These are phyloP conservation scores for Antheraea pernyi DNA, from an alignment of 1,140 invertebrate genomes.

Conservation along the genomic window DNA sequence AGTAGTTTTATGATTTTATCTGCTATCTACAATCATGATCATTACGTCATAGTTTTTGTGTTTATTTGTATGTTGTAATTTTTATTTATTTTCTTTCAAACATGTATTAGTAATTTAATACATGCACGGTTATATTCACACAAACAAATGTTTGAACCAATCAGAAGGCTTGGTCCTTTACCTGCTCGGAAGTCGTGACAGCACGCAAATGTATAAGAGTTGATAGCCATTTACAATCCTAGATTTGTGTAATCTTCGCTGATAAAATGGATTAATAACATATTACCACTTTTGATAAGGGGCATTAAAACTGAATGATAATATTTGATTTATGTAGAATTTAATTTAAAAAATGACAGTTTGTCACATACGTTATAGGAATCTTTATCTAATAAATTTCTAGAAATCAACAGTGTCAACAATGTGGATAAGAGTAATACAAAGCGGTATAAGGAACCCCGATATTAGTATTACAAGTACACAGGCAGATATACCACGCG, in stretches of 20 bases:
- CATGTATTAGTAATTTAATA: background rate
- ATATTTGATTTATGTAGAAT: slow-evolving; percentile 72
- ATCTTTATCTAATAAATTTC: background rate
- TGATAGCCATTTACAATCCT: slow-evolving; percentile 47
- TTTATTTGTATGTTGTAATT: background rate
- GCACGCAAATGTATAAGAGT: background rate
- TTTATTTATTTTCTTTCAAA: background rate
- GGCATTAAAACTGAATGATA: slow-evolving; percentile 68
- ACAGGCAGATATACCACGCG: too few relatives aligned
- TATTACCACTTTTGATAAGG: slow-evolving; percentile 59
- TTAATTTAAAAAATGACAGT: slow-evolving; percentile 13
- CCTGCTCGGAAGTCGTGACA: background rate
- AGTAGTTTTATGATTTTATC: too few relatives aligned
- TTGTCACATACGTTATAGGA: background rate
- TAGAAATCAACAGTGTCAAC: too few relatives aligned
- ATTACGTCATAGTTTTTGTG: too few relatives aligned
- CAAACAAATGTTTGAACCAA: background rate
- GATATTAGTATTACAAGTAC: too few relatives aligned
- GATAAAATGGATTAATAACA: slow-evolving; percentile 60
- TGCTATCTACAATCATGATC: too few relatives aligned
- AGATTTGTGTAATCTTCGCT: slow-evolving; percentile 53
- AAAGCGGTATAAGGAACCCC: too few relatives aligned
- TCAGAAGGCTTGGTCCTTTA: background rate
- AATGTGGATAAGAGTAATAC: too few relatives aligned
- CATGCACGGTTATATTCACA: background rate